A percentile compares a stretch with the other conserved stretches of the same genome.
phyloP scores from a whole-genome alignment of 2,888 invertebrate species.

The Apomyelois bistriatella region DNA sequence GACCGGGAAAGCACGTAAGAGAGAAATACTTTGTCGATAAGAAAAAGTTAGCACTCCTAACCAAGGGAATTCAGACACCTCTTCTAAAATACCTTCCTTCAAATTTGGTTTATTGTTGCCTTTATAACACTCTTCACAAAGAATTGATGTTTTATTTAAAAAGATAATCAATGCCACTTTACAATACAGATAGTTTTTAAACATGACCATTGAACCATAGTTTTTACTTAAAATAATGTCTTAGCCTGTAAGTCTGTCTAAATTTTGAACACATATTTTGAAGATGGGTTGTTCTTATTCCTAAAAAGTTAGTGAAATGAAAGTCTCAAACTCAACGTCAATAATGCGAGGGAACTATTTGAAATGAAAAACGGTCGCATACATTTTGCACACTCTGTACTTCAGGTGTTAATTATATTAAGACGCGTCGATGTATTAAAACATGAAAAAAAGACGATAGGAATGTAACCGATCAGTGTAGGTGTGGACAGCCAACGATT shows the following conservation, averaged over 20 bases:
- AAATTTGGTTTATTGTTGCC: neutral
- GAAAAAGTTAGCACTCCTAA: neutral
- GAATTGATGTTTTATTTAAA: neutral
- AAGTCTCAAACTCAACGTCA: neutral
- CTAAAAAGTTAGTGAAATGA: too few species aligned
- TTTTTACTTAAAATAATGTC: too few species aligned
- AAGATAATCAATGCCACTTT: neutral
- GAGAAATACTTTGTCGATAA: too few species aligned
- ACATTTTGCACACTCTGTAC: constrained; percentile 20
- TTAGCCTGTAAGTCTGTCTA: too few species aligned
- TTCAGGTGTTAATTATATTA: constrained; percentile 34
- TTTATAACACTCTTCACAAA: neutral
- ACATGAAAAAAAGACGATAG: neutral
- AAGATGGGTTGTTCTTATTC: too few species aligned
- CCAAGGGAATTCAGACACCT: neutral
- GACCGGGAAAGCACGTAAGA: too few species aligned
- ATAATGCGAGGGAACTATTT: neutral
- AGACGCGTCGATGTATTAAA: constrained; percentile 14
- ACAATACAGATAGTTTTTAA: neutral
- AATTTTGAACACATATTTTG: too few species aligned
- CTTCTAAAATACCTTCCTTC: neutral
- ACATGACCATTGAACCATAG: too few species aligned
- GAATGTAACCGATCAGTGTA: neutral
- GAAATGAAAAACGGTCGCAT: constrained; percentile 25
- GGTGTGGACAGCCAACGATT: constrained; percentile 6